Base-by-base conservation (phyloP, 2,888 invertebrate genomes). In the Theretra japonica region DNA sequence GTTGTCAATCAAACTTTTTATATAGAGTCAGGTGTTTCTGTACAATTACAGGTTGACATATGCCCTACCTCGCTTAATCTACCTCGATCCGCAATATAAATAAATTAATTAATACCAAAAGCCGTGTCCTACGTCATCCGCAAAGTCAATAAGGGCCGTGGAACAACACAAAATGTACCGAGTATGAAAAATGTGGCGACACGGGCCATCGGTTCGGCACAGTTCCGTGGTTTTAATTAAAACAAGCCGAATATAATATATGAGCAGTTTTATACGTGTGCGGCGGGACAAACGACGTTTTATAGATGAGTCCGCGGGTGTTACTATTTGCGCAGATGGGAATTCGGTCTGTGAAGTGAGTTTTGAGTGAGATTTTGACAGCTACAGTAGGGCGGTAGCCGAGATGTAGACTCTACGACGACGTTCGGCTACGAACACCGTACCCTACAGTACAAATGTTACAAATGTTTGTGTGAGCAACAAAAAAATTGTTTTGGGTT, bases 211-310 rank as follows among this genome's bases (percentile, higher is more conserved):
- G 81, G 83, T 83, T 84, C 80, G 77, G 70, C 56, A 25, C 79
- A 79, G 80, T 80, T 83, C 80, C 79, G 79, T 81, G 79, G 77
- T 85, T 91, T 90, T 90, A 90, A 90, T 91, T 90, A 90, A 86
- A 88, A 86, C 88, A 88, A 84, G 87, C 86, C 85, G 82, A 87
- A 89, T 89, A 88, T 88, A 87, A 88, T 89, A 88, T 88, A 87
- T 83, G 86, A 80, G 84, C 82, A 76, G 83, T 86, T 84, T 85
- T 83, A 83, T 82, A 80, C 77, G 79, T 80, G 77, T 79, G 78
- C 73, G 80, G 81, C 73, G 68, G 76, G 71, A 74, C 77, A 78
- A 81, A 81, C 74, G 77, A 72, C 72, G 69, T 48, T 73, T 73
- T 73, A 76, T 76, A 76, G 75, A 76, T 75, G 75, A 75, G 72